Evolutionary conservation across 1,140 invertebrate genomes (phyloP).

Genomic region (Ericerus pela): DNA sequence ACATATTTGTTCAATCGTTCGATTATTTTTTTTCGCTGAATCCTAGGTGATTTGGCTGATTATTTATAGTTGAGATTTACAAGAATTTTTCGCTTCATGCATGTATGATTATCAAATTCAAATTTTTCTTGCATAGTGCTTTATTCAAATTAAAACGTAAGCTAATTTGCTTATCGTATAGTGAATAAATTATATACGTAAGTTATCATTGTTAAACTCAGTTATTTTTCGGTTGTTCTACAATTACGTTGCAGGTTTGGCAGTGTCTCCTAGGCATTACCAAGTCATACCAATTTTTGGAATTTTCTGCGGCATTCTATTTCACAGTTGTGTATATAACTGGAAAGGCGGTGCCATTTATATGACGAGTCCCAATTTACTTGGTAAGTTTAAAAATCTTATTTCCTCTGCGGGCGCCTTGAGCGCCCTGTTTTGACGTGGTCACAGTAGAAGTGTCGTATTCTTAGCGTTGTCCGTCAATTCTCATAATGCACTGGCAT

Average conservation of each 20-base stretch:
- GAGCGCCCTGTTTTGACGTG: too few species aligned
- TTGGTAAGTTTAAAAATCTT: constrained; percentile 1
- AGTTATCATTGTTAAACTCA: not conserved
- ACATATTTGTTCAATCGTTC: too few species aligned
- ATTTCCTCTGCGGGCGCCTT: too few species aligned
- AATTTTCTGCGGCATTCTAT: not conserved
- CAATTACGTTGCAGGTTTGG: constrained; percentile 7
- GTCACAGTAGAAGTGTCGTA: too few species aligned
- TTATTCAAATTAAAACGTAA: not conserved
- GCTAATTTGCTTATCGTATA: not conserved
- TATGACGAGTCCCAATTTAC: constrained; percentile 7
- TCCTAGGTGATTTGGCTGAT: constrained; percentile 10
- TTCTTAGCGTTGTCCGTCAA: too few species aligned
- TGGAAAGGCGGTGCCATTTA: constrained; percentile 9
- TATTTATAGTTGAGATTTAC: not conserved
- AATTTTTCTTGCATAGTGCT: not conserved
- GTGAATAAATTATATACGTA: not conserved
- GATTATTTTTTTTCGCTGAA: too few species aligned
- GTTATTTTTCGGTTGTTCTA: not conserved
- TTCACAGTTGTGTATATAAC: not conserved
- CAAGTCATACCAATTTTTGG: not conserved
- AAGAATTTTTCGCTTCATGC: not conserved
- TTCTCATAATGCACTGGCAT: too few species aligned
- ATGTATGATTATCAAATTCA: constrained; percentile 3
- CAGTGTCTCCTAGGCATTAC: constrained; percentile 3